Evolutionary conservation across 2,113 vertebrate genomes (phyloP), one percentile per base, ranked within the genome.

Genomic region (Caloenas nicobarica): DNA sequence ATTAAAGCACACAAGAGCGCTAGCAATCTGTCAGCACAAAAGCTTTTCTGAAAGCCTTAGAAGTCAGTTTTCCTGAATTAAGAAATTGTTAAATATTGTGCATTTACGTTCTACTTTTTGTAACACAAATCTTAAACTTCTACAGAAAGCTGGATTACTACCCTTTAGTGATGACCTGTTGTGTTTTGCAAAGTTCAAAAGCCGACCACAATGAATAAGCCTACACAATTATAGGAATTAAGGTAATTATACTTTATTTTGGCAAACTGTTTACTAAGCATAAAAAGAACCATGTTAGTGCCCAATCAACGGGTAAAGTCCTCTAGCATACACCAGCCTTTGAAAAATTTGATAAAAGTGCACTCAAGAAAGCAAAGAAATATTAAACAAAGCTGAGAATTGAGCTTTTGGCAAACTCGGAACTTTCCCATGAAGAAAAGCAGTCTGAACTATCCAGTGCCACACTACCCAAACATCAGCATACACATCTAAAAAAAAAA

Each of bases 171-270:
- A 95, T 71, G 64, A 66, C 33, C 61, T 77, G 58, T 11, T 70
- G 64, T 29, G 56, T 44, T 95, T 72, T 79, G 56, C 44, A 21
- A 48, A 94, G 57, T 83, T 94, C 71, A 96, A 86, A 95, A 80
- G 40, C 23, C 79, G 91, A 46, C 15, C 79, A 79, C 79, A 93
- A 48, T n/a, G 22, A 87, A 72, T 71, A 91, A 84, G 17, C 24
- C 69, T 85, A 88, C 72, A 81, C 93, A 93, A 96, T 96, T 94
- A 96, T 6, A 93, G 93, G 77, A 96, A 95, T 96, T 95, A 86
- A 88, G n/a, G 38, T 93, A 96, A 97, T 95, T 94, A 91, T 38
- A 89, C 86, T 84, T 93, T 50, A 68, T 81, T 78, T 86, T 73
- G 81, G 85, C 81, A 81, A 91, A 88, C 38, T 77, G 36, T 58